Conservation (phyloP, 2,888 invertebrate genomes). For the Falcaria lacertinaria region DNA sequence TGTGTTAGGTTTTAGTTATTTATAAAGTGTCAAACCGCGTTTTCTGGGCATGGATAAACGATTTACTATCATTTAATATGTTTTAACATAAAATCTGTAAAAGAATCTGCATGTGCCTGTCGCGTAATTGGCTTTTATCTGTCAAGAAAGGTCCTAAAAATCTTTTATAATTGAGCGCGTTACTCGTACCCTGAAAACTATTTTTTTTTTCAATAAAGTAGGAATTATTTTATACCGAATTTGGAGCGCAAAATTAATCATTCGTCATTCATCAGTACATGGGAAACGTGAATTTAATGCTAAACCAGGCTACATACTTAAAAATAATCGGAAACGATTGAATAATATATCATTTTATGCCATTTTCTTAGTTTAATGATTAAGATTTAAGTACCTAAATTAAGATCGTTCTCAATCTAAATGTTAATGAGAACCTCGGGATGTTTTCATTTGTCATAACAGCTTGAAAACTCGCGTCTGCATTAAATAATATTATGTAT, state of each 20-base stretch:
- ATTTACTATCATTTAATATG: neutral
- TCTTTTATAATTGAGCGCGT: too few species aligned
- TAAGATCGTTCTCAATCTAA: neutral
- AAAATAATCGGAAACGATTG: slow-evolving; percentile 14
- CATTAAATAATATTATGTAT: slow-evolving; percentile 15
- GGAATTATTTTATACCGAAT: slow-evolving; percentile 2
- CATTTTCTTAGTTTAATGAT: slow-evolving; percentile 33
- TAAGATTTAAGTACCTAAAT: slow-evolving; percentile 17
- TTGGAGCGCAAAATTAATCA: too few species aligned
- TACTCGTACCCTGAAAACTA: too few species aligned
- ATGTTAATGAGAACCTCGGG: neutral
- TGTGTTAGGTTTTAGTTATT: slow-evolving; percentile 56
- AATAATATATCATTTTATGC: slow-evolving; percentile 26
- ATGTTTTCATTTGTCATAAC: neutral
- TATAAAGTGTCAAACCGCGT: slow-evolving; percentile 33
- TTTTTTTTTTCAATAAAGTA: too few species aligned
- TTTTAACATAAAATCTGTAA: too few species aligned
- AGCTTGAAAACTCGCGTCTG: slow-evolving; percentile 19
- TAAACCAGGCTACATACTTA: slow-evolving; percentile 18
- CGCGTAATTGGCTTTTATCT: too few species aligned
- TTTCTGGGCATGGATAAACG: slow-evolving; percentile 7
- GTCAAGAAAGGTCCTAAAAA: too few species aligned
- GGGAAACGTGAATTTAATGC: too few species aligned
- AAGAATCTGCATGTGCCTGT: too few species aligned
- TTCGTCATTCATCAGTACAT: too few species aligned